A percentile compares a stretch with the other conserved stretches of the same genome.
Evolutionary conservation across 2,113 vertebrate genomes (phyloP).

Genomic region (Phaetusa simplex): DNA sequence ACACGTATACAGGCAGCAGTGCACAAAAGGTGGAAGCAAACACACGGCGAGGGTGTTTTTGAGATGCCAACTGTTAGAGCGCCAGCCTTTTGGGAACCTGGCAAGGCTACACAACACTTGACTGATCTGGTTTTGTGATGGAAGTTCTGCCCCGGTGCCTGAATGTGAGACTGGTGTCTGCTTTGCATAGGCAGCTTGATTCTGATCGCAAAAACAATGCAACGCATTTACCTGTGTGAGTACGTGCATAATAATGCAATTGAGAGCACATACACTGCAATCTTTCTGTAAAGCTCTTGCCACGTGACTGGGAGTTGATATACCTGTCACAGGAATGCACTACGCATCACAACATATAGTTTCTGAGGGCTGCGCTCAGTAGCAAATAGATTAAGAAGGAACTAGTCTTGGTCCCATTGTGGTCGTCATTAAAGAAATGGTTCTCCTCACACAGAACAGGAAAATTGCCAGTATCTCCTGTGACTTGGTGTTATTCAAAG

Average conservation of each 20-base stretch:
- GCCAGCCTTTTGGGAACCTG: not conserved
- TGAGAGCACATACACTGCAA: not conserved
- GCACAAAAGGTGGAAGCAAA: not conserved
- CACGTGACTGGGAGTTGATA: not conserved
- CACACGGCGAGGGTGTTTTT: not conserved
- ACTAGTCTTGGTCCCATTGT: not conserved
- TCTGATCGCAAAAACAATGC: not conserved
- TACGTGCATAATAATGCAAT: not conserved
- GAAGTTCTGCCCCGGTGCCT: not conserved
- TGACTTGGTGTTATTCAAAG: not conserved
- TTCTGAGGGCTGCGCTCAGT: accelerated
- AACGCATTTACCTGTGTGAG: not conserved
- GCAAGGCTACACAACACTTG: not conserved
- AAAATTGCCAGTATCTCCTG: not conserved
- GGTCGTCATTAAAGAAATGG: not conserved
- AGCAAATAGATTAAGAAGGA: not conserved
- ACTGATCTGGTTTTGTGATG: not conserved
- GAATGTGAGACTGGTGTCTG: not conserved
- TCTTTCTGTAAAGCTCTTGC: not conserved
- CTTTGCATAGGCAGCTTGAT: not conserved
- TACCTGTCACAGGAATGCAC: not conserved
- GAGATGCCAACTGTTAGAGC: not conserved
- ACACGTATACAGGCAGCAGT: not conserved
- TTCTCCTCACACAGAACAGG: not conserved
- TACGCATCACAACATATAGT: not conserved